Evolutionary conservation across 2,888 invertebrate species (phyloP).

Genomic region (Rosalia funebris): DNA sequence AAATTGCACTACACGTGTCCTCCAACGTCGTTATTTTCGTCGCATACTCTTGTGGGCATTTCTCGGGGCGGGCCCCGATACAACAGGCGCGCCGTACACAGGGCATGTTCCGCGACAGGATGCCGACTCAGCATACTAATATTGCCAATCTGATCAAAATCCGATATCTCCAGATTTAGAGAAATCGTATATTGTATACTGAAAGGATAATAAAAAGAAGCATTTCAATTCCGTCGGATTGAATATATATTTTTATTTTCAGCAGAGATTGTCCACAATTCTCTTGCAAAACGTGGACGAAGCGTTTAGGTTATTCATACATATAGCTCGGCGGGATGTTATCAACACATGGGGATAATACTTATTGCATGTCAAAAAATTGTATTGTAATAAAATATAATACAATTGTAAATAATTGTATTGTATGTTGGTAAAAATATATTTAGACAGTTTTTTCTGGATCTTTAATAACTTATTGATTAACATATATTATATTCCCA

Average conservation of each 20-base stretch:
- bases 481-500: no score
- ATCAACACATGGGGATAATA: no score
- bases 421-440: no score
- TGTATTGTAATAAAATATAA: no score
- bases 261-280: neutral
- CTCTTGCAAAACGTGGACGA: no score
- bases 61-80: slow-evolving; percentile 30
- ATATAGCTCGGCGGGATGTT: no score
- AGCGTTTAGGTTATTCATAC: no score
- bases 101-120: slow-evolving; percentile 43
- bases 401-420: no score
- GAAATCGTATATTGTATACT: slow-evolving; percentile 27
- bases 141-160: slow-evolving; percentile 48
- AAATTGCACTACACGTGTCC: slow-evolving; percentile 39
- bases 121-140: slow-evolving; percentile 48
- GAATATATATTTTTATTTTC: slow-evolving; percentile 24
- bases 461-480: no score
- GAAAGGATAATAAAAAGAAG: slow-evolving; percentile 33
- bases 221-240: slow-evolving; percentile 33
- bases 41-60: slow-evolving; percentile 45
- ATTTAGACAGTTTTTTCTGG: no score
- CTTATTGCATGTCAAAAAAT: no score
- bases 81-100: slow-evolving; percentile 17
- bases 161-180: slow-evolving; percentile 42
- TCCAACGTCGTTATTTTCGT: slow-evolving; percentile 49